Evolutionary conservation across 2,113 vertebrate genomes (phyloP).

Genomic region (Campylorhamphus procurvoides): DNA sequence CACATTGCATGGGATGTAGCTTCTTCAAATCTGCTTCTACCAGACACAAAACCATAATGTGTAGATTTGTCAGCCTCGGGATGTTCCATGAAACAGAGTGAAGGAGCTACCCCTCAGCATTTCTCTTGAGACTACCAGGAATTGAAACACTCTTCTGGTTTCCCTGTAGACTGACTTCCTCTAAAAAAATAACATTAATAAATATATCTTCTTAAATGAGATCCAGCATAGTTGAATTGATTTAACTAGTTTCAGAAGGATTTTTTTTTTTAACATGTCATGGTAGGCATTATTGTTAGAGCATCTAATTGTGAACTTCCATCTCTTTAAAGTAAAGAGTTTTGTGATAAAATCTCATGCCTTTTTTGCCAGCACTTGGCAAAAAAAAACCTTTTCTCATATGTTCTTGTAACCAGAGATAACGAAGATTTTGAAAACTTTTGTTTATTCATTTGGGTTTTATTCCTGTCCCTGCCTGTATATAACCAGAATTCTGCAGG

Average conservation of each 20-base stretch:
- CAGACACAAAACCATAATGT: accelerated
- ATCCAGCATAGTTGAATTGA: neutral
- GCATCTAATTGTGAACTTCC: neutral
- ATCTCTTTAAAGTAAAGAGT: neutral
- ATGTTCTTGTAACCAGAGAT: neutral
- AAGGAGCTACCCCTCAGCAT: neutral
- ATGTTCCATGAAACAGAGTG: neutral
- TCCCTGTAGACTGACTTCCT: neutral
- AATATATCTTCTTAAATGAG: neutral
- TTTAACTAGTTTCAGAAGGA: neutral
- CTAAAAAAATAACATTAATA: neutral
- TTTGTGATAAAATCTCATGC: neutral
- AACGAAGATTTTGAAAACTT: neutral
- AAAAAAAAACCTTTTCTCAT: neutral
- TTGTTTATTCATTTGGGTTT: accelerated
- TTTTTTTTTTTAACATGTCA: neutral
- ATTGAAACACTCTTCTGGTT: neutral
- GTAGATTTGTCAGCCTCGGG: neutral
- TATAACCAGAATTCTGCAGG: neutral
- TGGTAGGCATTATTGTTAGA: neutral
- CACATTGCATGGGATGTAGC: neutral
- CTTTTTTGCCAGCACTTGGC: neutral
- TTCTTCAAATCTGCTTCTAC: neutral
- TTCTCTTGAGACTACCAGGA: neutral
- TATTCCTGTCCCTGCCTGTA: neutral